Evolutionary conservation across 2,113 vertebrate species (phyloP).

Genomic region (Physeter macrocephalus): DNA sequence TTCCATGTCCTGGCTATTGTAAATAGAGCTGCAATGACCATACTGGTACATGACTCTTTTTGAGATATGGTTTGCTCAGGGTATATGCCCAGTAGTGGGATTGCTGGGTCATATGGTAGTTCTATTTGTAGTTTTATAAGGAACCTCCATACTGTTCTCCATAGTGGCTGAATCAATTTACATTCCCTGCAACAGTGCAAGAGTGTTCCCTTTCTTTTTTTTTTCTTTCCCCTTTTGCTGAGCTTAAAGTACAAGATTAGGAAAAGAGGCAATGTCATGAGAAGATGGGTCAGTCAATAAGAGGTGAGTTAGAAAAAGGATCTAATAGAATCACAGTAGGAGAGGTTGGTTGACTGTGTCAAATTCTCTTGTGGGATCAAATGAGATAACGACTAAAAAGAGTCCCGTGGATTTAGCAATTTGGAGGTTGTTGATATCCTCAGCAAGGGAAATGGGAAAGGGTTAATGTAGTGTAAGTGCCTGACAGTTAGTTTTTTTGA

Average conservation of each 20-base stretch:
- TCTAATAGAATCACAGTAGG: not conserved
- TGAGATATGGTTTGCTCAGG: no score
- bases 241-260: not conserved
- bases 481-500: not conserved
- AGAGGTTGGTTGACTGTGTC: no score
- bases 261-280: not conserved
- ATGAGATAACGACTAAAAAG: not conserved
- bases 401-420: not conserved
- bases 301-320: not conserved
- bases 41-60: no score
- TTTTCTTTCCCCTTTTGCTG: not conserved
- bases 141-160: no score
- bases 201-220: not conserved
- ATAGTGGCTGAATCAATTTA: no score
- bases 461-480: no score
- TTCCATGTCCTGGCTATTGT: no score
- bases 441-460: not conserved
- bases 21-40: no score
- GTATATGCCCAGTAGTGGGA: no score
- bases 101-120: no score
- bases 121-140: no score
- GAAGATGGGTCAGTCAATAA: not conserved
- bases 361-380: not conserved
- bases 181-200: no score
- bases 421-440: not conserved